A percentile compares a stretch with the other conserved stretches of the same genome.
These are phyloP conservation scores for Pedetes capensis DNA, from an alignment of 2,113 vertebrate genomes.

Conservation along the genomic window DNA sequence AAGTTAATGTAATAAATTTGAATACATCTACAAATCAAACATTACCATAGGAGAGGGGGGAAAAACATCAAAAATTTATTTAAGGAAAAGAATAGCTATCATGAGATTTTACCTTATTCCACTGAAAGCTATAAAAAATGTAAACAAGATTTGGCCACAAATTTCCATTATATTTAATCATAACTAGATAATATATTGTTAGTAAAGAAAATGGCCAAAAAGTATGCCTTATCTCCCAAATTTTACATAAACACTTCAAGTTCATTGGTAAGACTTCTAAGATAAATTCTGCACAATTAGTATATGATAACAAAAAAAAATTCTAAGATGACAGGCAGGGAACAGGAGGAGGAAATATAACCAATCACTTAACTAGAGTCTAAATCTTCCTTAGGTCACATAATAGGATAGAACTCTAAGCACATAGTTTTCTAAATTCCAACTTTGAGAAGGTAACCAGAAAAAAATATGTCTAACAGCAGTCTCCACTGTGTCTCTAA, in stretches of 20 bases:
- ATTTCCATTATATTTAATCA: conserved; percentile 26
- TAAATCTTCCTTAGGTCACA: neutral
- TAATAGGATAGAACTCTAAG: neutral
- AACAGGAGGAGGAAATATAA: neutral
- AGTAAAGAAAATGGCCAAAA: conserved; percentile 29
- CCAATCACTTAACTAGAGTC: neutral
- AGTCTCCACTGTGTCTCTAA: neutral
- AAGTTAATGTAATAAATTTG: conserved; percentile 15
- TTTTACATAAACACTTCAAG: neutral
- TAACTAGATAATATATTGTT: conserved; percentile 29
- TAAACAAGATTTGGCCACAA: neutral
- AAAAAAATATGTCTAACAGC: neutral
- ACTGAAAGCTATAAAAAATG: neutral
- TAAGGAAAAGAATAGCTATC: neutral
- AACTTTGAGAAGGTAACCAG: neutral
- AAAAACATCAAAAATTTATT: conserved; percentile 3
- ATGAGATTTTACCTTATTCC: conserved; percentile 19
- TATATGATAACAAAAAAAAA: too few species aligned
- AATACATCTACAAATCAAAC: conserved; percentile 15
- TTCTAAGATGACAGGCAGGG: neutral
- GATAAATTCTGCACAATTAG: too few species aligned
- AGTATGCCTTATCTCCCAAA: neutral
- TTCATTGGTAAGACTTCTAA: conserved; percentile 4
- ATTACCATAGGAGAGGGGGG: neutral
- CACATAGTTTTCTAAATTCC: conserved; percentile 20